phyloP scores from a whole-genome alignment of 1,140 invertebrate species.

The Pristionchus pacificus region DNA sequence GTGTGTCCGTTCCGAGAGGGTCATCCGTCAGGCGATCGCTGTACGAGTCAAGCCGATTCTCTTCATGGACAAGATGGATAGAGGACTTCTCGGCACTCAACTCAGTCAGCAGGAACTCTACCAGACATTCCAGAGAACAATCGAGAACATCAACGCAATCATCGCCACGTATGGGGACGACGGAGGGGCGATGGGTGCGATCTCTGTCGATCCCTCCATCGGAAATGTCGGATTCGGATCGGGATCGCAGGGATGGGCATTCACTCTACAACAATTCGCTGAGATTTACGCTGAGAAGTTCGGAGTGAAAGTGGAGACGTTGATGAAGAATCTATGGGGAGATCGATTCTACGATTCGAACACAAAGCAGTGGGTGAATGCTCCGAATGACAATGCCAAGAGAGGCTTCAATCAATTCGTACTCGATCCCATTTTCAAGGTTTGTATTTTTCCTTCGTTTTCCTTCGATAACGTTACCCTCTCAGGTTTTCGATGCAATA shows the following conservation, averaged over 20 bases:
- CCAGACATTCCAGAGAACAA: constrained; percentile 98
- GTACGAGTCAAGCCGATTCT: constrained; percentile 97
- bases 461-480: constrained; percentile 47
- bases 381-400: constrained; percentile 77
- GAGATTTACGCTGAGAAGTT: constrained; percentile 97
- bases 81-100: constrained; percentile 85
- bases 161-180: constrained; percentile 97
- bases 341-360: constrained; percentile 96
- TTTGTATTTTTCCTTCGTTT: neutral
- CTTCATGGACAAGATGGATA: constrained; percentile 99
- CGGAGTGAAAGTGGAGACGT: too few relatives aligned
- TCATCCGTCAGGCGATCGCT: constrained; percentile 92
- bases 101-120: constrained; percentile 94
- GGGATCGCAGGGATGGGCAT: constrained; percentile 97
- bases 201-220: constrained; percentile 89
- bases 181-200: constrained; percentile 94
- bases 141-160: constrained; percentile 99
- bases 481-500: constrained; percentile 80
- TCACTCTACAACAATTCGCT: constrained; percentile 97
- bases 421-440: constrained; percentile 95
- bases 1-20: constrained; percentile 97
- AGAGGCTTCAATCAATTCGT: constrained; percentile 98
- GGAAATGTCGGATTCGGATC: constrained; percentile 98
- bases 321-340: constrained; percentile 88
- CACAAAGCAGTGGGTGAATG: constrained; percentile 95